Percentiles rank a stretch among this genome's conserved stretches.
Evolutionary conservation across 2,797 vertebrate genomes (phyloP).

Genomic region (Leucoraja ocellata): DNA sequence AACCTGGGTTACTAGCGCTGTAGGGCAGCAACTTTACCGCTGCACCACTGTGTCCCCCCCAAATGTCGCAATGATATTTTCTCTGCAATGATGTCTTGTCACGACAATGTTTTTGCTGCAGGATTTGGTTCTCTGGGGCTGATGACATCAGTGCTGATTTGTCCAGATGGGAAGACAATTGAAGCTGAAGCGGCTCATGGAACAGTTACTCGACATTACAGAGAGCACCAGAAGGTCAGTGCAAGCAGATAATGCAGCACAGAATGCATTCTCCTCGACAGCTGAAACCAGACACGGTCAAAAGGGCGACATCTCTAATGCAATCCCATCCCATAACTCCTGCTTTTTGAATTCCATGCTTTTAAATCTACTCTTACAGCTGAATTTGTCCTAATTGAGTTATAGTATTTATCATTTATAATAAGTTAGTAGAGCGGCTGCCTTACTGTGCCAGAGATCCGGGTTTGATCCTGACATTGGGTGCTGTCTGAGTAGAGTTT

Average conservation of each 20-base stretch:
- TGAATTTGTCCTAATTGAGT: not conserved
- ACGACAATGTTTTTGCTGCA: not conserved
- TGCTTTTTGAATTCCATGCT: not conserved
- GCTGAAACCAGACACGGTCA: not conserved
- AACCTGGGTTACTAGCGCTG: no score
- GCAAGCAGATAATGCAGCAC: not conserved
- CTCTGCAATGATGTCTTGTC: not conserved
- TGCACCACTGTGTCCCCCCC: no score
- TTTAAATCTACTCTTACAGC: not conserved
- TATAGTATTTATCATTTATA: not conserved
- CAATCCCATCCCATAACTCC: not conserved
- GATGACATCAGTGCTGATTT: slow-evolving; percentile 39
- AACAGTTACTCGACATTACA: slow-evolving; percentile 40
- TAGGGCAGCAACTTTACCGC: no score
- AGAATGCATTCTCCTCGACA: not conserved
- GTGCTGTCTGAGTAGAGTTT: no score
- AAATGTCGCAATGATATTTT: no score
- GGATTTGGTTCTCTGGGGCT: slow-evolving; percentile 40
- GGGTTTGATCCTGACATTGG: no score
- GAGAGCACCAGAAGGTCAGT: slow-evolving; percentile 39
- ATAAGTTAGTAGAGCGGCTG: no score
- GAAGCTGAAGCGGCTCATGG: slow-evolving; percentile 40
- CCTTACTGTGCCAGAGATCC: no score
- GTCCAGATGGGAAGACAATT: slow-evolving; percentile 40
- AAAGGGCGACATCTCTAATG: not conserved